These are phyloP conservation scores for Cydia pomonella DNA, from an alignment of 1,140 invertebrate species.

Conservation along the genomic window DNA sequence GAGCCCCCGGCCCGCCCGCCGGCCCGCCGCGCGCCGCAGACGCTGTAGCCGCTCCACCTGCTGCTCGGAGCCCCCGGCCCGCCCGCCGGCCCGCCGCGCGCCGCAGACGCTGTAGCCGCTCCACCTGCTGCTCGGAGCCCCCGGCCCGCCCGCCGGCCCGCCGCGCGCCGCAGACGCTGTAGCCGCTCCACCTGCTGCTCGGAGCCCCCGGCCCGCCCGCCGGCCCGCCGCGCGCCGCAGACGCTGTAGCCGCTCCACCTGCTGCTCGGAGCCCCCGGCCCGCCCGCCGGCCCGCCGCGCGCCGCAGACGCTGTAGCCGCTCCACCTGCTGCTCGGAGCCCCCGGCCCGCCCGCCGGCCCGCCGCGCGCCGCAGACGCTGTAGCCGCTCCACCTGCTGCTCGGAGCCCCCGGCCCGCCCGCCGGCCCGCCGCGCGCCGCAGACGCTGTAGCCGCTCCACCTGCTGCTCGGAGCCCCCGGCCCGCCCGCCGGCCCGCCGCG, in stretches of 20 bases:
- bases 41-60: slow-evolving; percentile 57
- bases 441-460: slow-evolving; percentile 60
- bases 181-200: too few species aligned
- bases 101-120: slow-evolving; percentile 63
- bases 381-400: too few species aligned
- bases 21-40: slow-evolving; percentile 62
- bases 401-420: slow-evolving; percentile 66
- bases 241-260: slow-evolving; percentile 61
- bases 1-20: slow-evolving; percentile 66
- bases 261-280: too few species aligned
- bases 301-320: slow-evolving; percentile 62
- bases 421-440: slow-evolving; percentile 61
- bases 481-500: slow-evolving; percentile 61
- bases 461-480: too few species aligned
- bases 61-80: too few species aligned
- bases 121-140: too few species aligned
- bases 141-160: slow-evolving; percentile 66
- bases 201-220: slow-evolving; percentile 66
- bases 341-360: slow-evolving; percentile 65
- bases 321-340: too few species aligned
- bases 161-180: slow-evolving; percentile 64
- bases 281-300: slow-evolving; percentile 62
- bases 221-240: slow-evolving; percentile 61
- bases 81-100: slow-evolving; percentile 59
- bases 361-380: slow-evolving; percentile 62